A percentile compares a stretch with the other conserved stretches of the same genome.
Conservation (phyloP, 2,797 vertebrate genomes). For the Yasuhikotakia modesta region DNA sequence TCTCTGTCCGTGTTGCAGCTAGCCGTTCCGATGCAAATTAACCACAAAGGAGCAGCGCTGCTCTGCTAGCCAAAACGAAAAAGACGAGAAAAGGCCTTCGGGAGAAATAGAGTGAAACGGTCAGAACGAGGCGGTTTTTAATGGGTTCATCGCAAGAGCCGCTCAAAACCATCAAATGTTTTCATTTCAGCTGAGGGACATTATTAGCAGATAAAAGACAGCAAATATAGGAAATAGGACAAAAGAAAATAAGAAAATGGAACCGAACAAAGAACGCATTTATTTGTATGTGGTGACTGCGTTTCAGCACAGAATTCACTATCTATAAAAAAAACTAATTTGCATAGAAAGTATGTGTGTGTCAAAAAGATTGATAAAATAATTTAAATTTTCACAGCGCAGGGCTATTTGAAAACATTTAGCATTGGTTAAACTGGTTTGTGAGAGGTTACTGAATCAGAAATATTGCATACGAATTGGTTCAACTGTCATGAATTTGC, state of each 20-base stretch:
- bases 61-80: constrained; percentile 41
- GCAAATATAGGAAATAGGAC: constrained; percentile 14
- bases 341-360: too few species aligned
- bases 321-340: too few species aligned
- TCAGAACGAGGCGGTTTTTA: background rate
- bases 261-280: too few species aligned
- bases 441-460: constrained; percentile 1
- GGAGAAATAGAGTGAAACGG: constrained; percentile 30
- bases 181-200: constrained; percentile 2
- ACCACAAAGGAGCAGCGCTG: constrained; percentile 30
- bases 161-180: constrained; percentile 7
- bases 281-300: too few species aligned
- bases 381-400: too few species aligned
- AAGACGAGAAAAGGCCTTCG: constrained; percentile 25
- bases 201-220: constrained; percentile 1
- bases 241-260: constrained; percentile 20
- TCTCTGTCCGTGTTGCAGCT: constrained; percentile 2
- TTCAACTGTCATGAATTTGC: background rate
- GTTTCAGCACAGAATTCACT: too few species aligned
- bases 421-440: too few species aligned
- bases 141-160: background rate
- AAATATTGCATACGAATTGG: constrained; percentile 12
- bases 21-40: constrained; percentile 25
- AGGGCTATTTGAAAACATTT: too few species aligned
- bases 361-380: too few species aligned